phyloP scores from a whole-genome alignment of 1,140 invertebrate genomes.

The Lucilia cuprina region DNA sequence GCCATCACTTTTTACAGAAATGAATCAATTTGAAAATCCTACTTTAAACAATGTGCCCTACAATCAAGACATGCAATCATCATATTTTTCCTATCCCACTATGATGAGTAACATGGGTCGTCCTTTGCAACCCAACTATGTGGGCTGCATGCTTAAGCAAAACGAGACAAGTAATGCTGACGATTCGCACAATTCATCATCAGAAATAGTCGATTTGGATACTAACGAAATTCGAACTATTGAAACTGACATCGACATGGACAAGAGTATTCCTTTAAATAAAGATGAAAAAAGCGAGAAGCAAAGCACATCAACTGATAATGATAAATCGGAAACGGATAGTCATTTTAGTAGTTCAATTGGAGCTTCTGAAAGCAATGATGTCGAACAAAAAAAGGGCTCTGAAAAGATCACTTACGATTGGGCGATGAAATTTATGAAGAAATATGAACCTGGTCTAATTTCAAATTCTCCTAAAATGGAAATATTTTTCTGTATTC shows the following conservation, averaged over 20 bases:
- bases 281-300: conserved; percentile 40
- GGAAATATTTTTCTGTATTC: conserved; percentile 90
- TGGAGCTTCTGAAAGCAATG: conserved; percentile 28
- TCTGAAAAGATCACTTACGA: conserved; percentile 80
- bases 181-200: conserved; percentile 42
- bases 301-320: conserved; percentile 42
- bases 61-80: conserved; percentile 5
- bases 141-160: conserved; percentile 49
- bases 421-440: conserved; percentile 86
- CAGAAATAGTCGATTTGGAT: conserved; percentile 68
- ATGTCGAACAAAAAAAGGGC: conserved; percentile 49
- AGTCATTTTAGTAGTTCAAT: conserved; percentile 23
- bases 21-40: conserved; percentile 16
- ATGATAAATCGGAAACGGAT: conserved; percentile 37
- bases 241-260: conserved; percentile 60
- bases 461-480: conserved; percentile 96
- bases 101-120: conserved; percentile 38
- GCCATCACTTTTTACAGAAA: background rate
- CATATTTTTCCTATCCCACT: conserved; percentile 37
- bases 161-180: conserved; percentile 48
- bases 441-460: conserved; percentile 86
- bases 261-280: conserved; percentile 43
- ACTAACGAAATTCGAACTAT: conserved; percentile 69
- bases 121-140: conserved; percentile 51
- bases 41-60: background rate